Conservation (phyloP, 1,140 invertebrate genomes). For the Notospermus geniculatus region DNA sequence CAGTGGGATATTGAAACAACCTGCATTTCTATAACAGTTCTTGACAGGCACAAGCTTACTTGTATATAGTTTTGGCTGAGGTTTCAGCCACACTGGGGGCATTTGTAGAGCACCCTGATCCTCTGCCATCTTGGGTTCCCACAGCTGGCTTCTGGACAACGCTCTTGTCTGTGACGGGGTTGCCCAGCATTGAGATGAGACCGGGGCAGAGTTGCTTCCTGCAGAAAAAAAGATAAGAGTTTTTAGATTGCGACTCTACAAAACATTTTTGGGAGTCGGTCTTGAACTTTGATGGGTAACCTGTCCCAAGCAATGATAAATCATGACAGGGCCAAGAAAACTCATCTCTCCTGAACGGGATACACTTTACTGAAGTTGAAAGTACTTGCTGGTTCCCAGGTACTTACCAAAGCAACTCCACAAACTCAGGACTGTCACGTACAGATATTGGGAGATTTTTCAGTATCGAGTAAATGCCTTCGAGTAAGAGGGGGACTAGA, state of each 20-base stretch:
- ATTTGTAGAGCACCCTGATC: conserved; percentile 69
- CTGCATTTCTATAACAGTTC: not conserved
- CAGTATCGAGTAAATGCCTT: conserved; percentile 81
- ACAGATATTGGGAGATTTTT: conserved; percentile 63
- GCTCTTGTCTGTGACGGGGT: conserved; percentile 73
- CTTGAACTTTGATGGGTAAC: too few relatives aligned
- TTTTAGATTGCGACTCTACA: too few relatives aligned
- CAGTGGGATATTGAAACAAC: not conserved
- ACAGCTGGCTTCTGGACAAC: conserved; percentile 57
- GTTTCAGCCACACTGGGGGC: conserved; percentile 73
- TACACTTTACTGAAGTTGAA: too few relatives aligned
- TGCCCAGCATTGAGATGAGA: conserved; percentile 80
- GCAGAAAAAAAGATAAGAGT: too few relatives aligned
- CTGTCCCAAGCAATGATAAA: too few relatives aligned
- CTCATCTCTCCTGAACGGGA: conserved; percentile 3
- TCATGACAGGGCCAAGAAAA: not conserved
- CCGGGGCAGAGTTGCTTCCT: conserved; percentile 89
- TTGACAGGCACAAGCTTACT: conserved; percentile 58
- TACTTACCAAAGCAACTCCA: conserved; percentile 54
- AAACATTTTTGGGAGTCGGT: too few relatives aligned
- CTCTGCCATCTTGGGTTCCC: conserved; percentile 60
- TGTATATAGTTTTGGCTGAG: conserved; percentile 82
- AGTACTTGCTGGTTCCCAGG: too few relatives aligned
- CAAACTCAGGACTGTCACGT: conserved; percentile 36
- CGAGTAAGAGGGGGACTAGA: conserved; percentile 67